phyloP scores from a whole-genome alignment of 2,797 vertebrate species.

The Selene dorsalis region DNA sequence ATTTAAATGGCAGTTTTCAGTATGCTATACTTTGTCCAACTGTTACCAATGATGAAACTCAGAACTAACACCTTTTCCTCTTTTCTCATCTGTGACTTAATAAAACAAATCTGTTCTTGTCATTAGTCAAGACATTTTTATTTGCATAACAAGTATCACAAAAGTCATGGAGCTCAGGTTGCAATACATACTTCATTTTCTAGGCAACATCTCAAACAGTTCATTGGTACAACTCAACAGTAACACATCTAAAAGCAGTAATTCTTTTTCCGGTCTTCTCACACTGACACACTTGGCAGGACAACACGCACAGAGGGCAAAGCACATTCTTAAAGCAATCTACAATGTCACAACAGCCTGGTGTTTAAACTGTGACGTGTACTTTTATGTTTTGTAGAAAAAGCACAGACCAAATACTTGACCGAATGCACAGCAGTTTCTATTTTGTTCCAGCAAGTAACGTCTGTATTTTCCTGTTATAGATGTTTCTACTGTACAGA shows the following conservation, averaged over 20 bases:
- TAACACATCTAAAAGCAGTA: constrained; percentile 72
- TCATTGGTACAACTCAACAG: constrained; percentile 69
- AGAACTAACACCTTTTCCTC: not conserved
- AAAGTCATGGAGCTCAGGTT: constrained; percentile 78
- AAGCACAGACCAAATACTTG: constrained; percentile 81
- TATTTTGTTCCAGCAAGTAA: constrained; percentile 84
- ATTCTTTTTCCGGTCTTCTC: constrained; percentile 56
- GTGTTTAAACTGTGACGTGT: constrained; percentile 72
- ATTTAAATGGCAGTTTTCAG: not conserved
- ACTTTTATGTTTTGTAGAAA: constrained; percentile 74
- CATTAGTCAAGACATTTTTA: constrained; percentile 84
- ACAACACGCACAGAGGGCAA: constrained; percentile 64
- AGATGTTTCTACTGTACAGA: constrained; percentile 63
- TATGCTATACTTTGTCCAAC: not conserved
- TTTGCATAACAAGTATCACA: constrained; percentile 87
- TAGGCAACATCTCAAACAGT: constrained; percentile 79
- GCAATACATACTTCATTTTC: constrained; percentile 81
- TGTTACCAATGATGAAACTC: not conserved
- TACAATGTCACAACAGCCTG: constrained; percentile 80
- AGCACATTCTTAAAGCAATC: constrained; percentile 82
- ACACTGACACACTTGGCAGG: constrained; percentile 68
- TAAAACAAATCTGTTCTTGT: constrained; percentile 25
- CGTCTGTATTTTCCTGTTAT: constrained; percentile 64
- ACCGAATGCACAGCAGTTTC: constrained; percentile 85
- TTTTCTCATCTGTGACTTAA: constrained; percentile 14